These are phyloP conservation scores for Pachyrhynchus sulphureomaculatus DNA, from an alignment of 1,140 invertebrate species.

Conservation along the genomic window DNA sequence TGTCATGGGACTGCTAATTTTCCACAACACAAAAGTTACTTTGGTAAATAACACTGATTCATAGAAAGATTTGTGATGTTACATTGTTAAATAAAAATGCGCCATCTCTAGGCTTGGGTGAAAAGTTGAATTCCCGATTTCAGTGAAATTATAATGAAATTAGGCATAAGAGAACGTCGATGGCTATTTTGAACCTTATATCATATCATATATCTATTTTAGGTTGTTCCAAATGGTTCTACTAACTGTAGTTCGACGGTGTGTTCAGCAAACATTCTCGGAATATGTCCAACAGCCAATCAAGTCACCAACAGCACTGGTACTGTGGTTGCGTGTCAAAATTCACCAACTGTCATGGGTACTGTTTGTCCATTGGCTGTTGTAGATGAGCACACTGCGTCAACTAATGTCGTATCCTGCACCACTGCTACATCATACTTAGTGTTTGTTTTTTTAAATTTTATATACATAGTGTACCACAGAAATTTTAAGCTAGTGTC, in stretches of 20 bases:
- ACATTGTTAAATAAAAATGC: too few relatives aligned
- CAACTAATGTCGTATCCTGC: neutral
- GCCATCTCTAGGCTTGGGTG: too few relatives aligned
- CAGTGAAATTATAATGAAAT: too few relatives aligned
- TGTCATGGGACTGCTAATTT: too few relatives aligned
- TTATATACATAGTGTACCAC: neutral
- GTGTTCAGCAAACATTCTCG: constrained; percentile 28
- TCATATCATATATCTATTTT: too few relatives aligned
- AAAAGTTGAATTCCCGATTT: too few relatives aligned
- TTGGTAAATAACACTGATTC: too few relatives aligned
- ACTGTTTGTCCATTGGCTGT: constrained; percentile 21
- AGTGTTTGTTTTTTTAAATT: neutral
- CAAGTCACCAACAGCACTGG: constrained; percentile 18
- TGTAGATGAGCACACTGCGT: constrained; percentile 2
- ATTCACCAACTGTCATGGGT: constrained; percentile 7
- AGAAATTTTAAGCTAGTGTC: neutral
- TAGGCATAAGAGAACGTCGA: too few relatives aligned
- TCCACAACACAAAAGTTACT: too few relatives aligned
- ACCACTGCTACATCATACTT: neutral
- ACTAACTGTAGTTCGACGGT: constrained; percentile 12
- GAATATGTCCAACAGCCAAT: constrained; percentile 21
- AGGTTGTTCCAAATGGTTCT: constrained; percentile 25
- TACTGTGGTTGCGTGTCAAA: constrained; percentile 19
- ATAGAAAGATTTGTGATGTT: too few relatives aligned
- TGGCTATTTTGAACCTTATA: too few relatives aligned